Conservation (phyloP, 2,888 invertebrate species). For the Leucoptera coffeella region DNA sequence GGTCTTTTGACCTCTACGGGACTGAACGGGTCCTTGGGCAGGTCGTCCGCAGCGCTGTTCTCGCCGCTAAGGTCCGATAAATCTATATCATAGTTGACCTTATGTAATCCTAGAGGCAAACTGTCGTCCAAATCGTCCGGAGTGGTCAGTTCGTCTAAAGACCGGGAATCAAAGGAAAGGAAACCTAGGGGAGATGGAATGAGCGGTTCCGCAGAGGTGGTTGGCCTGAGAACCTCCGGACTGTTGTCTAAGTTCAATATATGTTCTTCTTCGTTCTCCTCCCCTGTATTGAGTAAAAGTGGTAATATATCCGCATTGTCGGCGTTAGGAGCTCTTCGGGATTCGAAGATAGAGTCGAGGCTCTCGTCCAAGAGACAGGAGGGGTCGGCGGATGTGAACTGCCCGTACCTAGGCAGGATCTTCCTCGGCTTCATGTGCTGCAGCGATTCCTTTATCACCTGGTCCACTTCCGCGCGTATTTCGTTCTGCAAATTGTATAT, state of each 20-base stretch:
- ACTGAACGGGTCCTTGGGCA: slow-evolving; percentile 51
- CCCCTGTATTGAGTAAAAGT: not conserved
- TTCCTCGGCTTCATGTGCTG: slow-evolving; percentile 46
- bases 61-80: slow-evolving; percentile 69
- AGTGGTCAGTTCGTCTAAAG: slow-evolving; percentile 52
- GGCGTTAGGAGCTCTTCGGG: too few relatives aligned
- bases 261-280: not conserved
- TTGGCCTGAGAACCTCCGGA: slow-evolving; percentile 17
- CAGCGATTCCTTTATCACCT: slow-evolving; percentile 69
- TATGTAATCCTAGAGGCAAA: slow-evolving; percentile 56
- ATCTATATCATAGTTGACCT: slow-evolving; percentile 72
- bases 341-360: too few relatives aligned
- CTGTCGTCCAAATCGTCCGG: slow-evolving; percentile 56
- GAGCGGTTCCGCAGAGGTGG: slow-evolving; percentile 43
- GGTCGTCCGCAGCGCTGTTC: slow-evolving; percentile 59
- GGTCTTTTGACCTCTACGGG: slow-evolving; percentile 33
- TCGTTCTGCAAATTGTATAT: too few relatives aligned
- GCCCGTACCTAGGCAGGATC: slow-evolving; percentile 23
- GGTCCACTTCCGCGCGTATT: slow-evolving; percentile 65
- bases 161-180: slow-evolving; percentile 51
- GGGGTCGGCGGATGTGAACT: slow-evolving; percentile 16
- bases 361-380: slow-evolving; percentile 24
- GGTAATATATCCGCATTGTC: not conserved
- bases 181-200: slow-evolving; percentile 54
- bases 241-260: slow-evolving; percentile 1